Base-by-base conservation (phyloP, 2,797 vertebrate genomes). In the Hirundo rustica region DNA sequence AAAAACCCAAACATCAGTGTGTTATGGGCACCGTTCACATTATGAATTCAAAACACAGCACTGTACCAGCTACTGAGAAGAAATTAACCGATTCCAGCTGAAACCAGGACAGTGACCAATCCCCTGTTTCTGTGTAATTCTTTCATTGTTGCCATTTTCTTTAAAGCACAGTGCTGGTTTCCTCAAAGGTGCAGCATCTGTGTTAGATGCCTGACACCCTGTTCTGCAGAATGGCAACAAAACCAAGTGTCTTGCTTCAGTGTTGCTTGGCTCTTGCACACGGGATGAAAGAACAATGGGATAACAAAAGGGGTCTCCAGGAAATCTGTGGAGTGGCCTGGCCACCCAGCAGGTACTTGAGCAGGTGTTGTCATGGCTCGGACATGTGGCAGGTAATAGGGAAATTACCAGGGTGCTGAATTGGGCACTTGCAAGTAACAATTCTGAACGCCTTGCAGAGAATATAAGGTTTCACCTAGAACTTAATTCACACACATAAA, bases 321-420 rank as follows among this genome's bases (percentile, higher is more conserved):
- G n/a, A 20, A 14, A 45, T 9, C 36, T 5, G 7, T 4, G 20
- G 17, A 13, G 32, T 16, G 40, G 27, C 68, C 34, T 11, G 62
- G 30, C 15, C 27, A 11, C 36, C 17, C 27, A 4, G 42, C 42
- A 26, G 40, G 22, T 7, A 4, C 44, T 30, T 3, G 15, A 7
- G 70, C 57, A 13, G 58, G 9, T 21, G 47, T 18, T 20, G 15
- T 29, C 25, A 7, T 16, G 1, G 34, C 34, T 32, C 20, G 5
- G 50, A 21, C 8, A 0, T 12, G 38, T 27, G 8, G 50, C 25
- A 4, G 67, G 50, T 32, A 3, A 4, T 3, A 25, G 11, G 27
- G 70, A 38, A 19, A 5, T 22, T n/a, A 42, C 19, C 19, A 9
- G 15, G 4, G 44, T 5, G 2, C 10, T 36, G n/a, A 44, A 5